phyloP scores from a whole-genome alignment of 2,113 vertebrate genomes.

The Sylvia atricapilla region DNA sequence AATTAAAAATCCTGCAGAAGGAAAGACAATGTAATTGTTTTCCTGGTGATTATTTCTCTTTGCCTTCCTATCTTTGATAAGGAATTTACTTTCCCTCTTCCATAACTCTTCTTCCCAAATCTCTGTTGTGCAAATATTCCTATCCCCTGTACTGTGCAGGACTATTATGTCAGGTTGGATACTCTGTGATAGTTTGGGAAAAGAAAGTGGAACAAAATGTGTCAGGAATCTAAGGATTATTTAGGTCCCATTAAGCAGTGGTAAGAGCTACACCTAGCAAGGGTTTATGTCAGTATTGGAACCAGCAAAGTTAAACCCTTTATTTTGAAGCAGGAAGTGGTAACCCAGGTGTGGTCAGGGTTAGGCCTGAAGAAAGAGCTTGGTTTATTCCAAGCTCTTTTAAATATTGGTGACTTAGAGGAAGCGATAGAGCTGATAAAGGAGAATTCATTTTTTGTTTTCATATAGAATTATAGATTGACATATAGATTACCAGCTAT shows the following conservation, averaged over 20 bases:
- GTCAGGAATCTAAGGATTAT: neutral
- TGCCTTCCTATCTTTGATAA: neutral
- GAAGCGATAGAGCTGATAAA: neutral
- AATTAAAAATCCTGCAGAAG: neutral
- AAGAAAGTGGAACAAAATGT: neutral
- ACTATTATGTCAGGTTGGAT: neutral
- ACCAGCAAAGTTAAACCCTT: neutral
- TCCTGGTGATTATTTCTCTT: neutral
- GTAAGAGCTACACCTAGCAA: neutral
- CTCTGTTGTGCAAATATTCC: neutral
- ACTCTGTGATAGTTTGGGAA: neutral
- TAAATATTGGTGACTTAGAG: neutral
- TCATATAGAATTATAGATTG: neutral
- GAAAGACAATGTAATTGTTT: neutral
- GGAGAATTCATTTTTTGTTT: neutral
- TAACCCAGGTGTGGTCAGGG: neutral
- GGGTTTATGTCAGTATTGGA: neutral
- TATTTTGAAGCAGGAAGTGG: neutral
- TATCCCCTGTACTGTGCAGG: neutral
- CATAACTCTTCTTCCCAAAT: neutral
- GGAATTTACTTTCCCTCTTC: neutral
- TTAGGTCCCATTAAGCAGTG: neutral
- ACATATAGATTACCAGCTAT: neutral
- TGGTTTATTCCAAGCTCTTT: neutral
- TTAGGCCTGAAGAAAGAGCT: neutral